Base-by-base conservation (phyloP, 2,113 vertebrate genomes). In the Myxocyprinus asiaticus region DNA sequence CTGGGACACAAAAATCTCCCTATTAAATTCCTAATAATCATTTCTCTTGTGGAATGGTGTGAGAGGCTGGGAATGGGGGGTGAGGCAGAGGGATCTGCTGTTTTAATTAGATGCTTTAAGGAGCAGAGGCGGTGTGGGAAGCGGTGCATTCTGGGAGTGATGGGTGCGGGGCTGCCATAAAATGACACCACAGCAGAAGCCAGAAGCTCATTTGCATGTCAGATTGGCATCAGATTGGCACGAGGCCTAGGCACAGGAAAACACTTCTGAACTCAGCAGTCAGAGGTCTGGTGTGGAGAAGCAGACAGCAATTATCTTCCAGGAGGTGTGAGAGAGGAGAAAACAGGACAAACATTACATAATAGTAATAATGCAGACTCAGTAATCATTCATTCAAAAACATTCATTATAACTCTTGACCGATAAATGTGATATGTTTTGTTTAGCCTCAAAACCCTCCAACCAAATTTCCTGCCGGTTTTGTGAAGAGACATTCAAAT, bases 1-100 rank as follows among this genome's bases (percentile, higher is more conserved):
- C 92, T 94, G 94, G 95, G 95, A 94, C 94, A 93, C 84, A 92
- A 95, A 96, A 96, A 95, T 96, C 94, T 98, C 94, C 95, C 95
- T 95, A 97, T 99, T 98, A 98, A 98, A 98, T 96, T 98, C 96
- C 95, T 98, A 98, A 99, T 98, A 99, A 98, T 98, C 94, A 96
- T 98, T 97, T 95, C 94, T 71, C 86, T 94, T 93, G 91, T 92
- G 95, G 95, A 96, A 94, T 96, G 94, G 95, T 86, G 87, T 82
- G 85, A 89, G 94, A 93, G 92, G 91, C 91, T 88, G 90, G 88
- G 93, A 91, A 93, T 93, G 91, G 92, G 91, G 88, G 68, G 62
- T 43, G 95, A 95, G 93, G 94, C 92, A 90, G 94, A 90, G 96
- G 96, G 97, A 96, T 95, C 97, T 98, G 94, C 96, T 94, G 94